These are phyloP conservation scores for Drosophila setosimentum DNA, from an alignment of 2,888 invertebrate species.

Conservation along the genomic window DNA sequence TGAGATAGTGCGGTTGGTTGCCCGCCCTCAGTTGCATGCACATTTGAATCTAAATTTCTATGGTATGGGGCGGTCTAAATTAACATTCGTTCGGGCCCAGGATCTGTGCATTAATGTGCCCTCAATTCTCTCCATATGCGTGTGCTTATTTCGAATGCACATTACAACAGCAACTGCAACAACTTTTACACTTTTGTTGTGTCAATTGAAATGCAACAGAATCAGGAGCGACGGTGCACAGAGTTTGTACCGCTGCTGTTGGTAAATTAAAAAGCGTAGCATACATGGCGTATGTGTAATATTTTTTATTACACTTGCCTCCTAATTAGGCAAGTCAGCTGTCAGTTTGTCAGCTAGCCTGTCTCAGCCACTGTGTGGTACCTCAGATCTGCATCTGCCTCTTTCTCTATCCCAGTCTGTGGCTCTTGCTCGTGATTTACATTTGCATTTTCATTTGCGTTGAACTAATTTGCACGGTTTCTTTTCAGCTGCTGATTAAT, in stretches of 20 bases:
- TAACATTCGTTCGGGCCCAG: constrained; percentile 70
- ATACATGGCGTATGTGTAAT: constrained; percentile 79
- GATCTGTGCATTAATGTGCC: constrained; percentile 73
- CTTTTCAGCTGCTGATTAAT: constrained; percentile 65
- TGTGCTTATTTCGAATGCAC: constrained; percentile 81
- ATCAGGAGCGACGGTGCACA: constrained; percentile 32
- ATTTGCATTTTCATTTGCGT: constrained; percentile 63
- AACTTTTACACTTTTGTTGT: constrained; percentile 62
- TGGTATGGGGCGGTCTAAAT: constrained; percentile 56
- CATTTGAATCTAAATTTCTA: constrained; percentile 73
- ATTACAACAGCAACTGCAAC: constrained; percentile 66
- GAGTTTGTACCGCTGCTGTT: constrained; percentile 31
- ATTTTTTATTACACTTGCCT: constrained; percentile 80
- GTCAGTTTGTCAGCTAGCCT: constrained; percentile 60
- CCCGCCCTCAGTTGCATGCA: constrained; percentile 63
- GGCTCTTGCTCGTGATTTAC: constrained; percentile 6
- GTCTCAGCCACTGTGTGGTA: constrained; percentile 46
- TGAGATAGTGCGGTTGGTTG: constrained; percentile 51
- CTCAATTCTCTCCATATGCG: constrained; percentile 74
- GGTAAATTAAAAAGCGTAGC: constrained; percentile 73
- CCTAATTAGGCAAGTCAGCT: constrained; percentile 74
- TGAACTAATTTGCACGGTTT: constrained; percentile 74
- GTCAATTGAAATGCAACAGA: constrained; percentile 76
- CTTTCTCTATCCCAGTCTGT: neutral
- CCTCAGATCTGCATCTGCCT: constrained; percentile 1